phyloP scores from a whole-genome alignment of 2,113 vertebrate genomes.

The Varanus salvator region DNA sequence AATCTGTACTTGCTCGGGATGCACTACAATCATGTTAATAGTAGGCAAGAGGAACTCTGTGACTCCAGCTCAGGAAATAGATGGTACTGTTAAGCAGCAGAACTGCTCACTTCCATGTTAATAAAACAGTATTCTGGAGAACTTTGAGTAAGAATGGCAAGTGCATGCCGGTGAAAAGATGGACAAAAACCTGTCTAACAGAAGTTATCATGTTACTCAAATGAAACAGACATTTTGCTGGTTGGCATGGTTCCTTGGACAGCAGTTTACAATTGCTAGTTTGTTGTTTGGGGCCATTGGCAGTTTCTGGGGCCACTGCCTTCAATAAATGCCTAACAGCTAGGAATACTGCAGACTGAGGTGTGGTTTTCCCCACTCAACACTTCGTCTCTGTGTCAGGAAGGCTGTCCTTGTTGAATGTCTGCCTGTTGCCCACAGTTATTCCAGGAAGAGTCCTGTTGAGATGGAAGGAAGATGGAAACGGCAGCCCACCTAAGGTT shows the following conservation, averaged over 20 bases:
- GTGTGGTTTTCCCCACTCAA: background rate
- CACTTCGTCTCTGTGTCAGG: background rate
- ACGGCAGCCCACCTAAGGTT: background rate
- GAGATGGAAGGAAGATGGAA: background rate
- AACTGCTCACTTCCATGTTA: background rate
- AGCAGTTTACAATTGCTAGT: background rate
- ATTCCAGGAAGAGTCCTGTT: background rate
- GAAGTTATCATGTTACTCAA: background rate
- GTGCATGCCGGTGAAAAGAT: background rate
- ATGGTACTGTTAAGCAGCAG: background rate
- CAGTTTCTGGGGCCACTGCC: background rate
- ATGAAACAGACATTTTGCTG: background rate
- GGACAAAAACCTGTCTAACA: background rate
- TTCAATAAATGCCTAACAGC: background rate
- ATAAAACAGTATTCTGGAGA: background rate
- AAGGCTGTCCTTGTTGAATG: background rate
- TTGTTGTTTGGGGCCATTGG: background rate
- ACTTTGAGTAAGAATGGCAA: background rate
- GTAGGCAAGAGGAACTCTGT: conserved; percentile 8
- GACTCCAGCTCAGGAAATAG: background rate
- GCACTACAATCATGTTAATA: conserved; percentile 2
- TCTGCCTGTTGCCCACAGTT: background rate
- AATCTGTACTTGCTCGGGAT: background rate
- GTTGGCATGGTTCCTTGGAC: background rate
- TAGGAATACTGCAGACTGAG: background rate